phyloP scores from a whole-genome alignment of 2,113 vertebrate species.

The Lichenostomus cassidix region DNA sequence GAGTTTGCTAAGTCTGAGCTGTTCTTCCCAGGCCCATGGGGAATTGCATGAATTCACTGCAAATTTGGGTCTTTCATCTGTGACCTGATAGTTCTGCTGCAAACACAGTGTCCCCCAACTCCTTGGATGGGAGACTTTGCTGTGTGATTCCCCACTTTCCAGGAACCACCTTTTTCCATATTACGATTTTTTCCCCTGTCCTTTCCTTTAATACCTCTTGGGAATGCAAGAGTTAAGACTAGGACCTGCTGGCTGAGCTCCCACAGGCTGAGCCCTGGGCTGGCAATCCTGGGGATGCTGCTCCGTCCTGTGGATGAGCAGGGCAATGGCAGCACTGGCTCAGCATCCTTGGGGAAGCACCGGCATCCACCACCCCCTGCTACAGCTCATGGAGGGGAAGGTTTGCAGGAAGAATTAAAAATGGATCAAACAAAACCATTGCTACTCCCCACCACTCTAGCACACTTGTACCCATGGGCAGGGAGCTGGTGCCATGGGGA shows the following conservation, averaged over 20 bases:
- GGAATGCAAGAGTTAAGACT: not conserved
- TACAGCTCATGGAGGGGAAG: accelerated
- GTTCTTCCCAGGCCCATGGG: accelerated
- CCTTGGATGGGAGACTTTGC: not conserved
- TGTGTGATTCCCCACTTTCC: accelerated
- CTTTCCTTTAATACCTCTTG: not conserved
- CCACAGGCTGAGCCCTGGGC: not conserved
- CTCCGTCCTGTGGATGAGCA: constrained; percentile 69
- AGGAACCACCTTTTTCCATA: accelerated
- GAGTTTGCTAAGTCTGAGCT: not conserved
- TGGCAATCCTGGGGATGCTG: constrained; percentile 48
- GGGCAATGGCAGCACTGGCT: not conserved
- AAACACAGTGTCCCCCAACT: accelerated
- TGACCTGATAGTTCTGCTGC: not conserved
- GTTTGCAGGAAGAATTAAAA: not conserved
- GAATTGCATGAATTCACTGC: not conserved
- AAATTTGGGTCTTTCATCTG: not conserved
- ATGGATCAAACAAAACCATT: not conserved
- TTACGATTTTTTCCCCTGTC: not conserved
- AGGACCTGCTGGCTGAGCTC: not conserved
- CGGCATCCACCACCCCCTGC: not conserved
- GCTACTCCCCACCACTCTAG: not conserved
- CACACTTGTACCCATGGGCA: accelerated
- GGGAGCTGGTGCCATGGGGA: accelerated
- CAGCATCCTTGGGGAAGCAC: not conserved